Percentiles rank a stretch among this genome's conserved stretches.
Conservation (phyloP, 2,113 vertebrate genomes). For the Pelecanoides urinatrix region DNA sequence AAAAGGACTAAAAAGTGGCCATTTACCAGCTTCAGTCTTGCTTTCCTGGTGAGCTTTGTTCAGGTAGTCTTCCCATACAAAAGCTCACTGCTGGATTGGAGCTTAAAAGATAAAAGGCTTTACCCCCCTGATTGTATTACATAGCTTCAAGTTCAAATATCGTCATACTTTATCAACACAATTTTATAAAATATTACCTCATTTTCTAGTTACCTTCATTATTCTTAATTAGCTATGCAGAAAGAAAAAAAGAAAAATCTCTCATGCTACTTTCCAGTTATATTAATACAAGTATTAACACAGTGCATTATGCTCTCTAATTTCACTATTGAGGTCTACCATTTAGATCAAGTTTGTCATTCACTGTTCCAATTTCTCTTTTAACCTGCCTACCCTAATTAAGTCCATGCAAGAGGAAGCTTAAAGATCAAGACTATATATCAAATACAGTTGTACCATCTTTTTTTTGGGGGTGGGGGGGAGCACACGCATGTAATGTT, state of each 20-base stretch:
- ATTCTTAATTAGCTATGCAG: slow-evolving; percentile 66
- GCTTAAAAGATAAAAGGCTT: slow-evolving; percentile 31
- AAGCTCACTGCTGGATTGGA: not conserved
- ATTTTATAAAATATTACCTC: slow-evolving; percentile 59
- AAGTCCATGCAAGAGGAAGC: slow-evolving; percentile 54
- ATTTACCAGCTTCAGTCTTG: slow-evolving; percentile 20
- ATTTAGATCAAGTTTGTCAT: slow-evolving; percentile 58
- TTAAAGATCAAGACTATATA: slow-evolving; percentile 28
- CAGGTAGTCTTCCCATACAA: slow-evolving; percentile 5
- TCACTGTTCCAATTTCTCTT: slow-evolving; percentile 39
- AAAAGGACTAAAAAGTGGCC: slow-evolving; percentile 19
- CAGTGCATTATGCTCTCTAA: slow-evolving; percentile 68
- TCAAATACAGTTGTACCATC: slow-evolving; percentile 21
- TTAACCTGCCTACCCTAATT: slow-evolving; percentile 52
- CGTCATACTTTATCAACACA: slow-evolving; percentile 53
- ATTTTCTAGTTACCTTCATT: slow-evolving; percentile 70
- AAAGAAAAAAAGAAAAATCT: slow-evolving; percentile 63
- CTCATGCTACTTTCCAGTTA: slow-evolving; percentile 73
- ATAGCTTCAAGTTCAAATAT: slow-evolving; percentile 71
- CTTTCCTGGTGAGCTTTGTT: slow-evolving; percentile 20
- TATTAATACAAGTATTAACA: slow-evolving; percentile 67
- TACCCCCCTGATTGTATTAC: slow-evolving; percentile 34
- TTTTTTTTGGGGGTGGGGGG: not conserved
- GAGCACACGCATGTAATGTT: not conserved
- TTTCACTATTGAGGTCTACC: slow-evolving; percentile 56